These are phyloP conservation scores for Aproaerema taeniolella DNA, from an alignment of 2,888 invertebrate species.

Conservation along the genomic window DNA sequence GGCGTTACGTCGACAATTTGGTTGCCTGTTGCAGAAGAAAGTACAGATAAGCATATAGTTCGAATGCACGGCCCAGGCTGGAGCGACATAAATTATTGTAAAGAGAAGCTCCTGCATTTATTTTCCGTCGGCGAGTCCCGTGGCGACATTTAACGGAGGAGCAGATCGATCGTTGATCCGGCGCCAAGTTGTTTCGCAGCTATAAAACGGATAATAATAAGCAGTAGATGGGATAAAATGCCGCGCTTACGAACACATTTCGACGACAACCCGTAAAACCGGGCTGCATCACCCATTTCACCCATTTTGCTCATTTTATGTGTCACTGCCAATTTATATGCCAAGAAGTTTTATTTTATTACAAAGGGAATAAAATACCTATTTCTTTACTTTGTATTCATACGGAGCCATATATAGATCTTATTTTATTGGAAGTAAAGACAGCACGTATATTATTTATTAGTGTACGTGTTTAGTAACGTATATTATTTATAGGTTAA, in stretches of 20 bases:
- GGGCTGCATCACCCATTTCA: conserved; percentile 40
- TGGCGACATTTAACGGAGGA: no score
- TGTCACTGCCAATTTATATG: conserved; percentile 44
- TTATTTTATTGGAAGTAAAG: conserved; percentile 21
- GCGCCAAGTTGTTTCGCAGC: conserved; percentile 17
- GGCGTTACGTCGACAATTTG: no score
- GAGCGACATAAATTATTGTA: no score
- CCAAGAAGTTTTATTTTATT: conserved; percentile 44
- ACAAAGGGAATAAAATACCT: conserved; percentile 26
- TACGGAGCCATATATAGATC: conserved; percentile 20
- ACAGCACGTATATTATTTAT: conserved; percentile 18
- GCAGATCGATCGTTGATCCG: no score
- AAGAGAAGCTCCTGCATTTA: no score
- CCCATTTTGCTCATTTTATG: conserved; percentile 40
- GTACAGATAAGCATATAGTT: no score
- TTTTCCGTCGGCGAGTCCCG: no score
- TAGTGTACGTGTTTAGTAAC: conserved; percentile 7
- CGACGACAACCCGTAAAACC: conserved; percentile 50
- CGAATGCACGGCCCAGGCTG: no score
- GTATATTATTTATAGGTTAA: no score
- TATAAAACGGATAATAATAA: conserved; percentile 48
- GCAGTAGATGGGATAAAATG: conserved; percentile 49
- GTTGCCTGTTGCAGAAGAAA: no score
- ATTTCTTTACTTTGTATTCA: conserved; percentile 25
- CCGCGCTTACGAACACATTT: conserved; percentile 45